Evolutionary conservation across 35 echinoderm and acorn worm genomes (phyloP), one percentile per base, ranked within the genome.

Genomic region (Patiria miniata): DNA sequence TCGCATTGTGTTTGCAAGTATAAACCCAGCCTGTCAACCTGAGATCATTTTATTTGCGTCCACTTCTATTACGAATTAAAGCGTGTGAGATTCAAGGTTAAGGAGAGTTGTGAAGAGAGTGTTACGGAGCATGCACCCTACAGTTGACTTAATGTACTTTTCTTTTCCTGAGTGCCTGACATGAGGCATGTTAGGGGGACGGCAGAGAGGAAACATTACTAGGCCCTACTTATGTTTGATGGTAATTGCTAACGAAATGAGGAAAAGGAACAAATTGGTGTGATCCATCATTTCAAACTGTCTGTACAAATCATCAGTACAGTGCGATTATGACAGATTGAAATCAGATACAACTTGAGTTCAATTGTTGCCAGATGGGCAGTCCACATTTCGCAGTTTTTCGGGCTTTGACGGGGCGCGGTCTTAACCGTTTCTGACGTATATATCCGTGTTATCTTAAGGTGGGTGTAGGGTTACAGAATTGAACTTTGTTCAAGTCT

Each of bases 381-480:
- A 6, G 42, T 47, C 26, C 65, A 73, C 65, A 73, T 73, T 26
- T 73, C 28, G 29, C 65, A 16, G 65, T 26, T 10, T 30, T 36
- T 32, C 7, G 2, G 2, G 21, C 21, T 14, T 26, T 32, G 65
- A 73, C 10, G 21, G 65, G 65, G 10, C 26, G 65, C 29, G 26
- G 65, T 73, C 26, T 4, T 73, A 34, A 73, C 26, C 14, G 65
- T 34, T 73, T 73, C 26, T 32, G 65, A 73, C 65, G 29, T 73
- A 32, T 73, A 73, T 73, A 22, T 14, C 65, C 34, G 26, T 73
- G 65, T 73, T 73, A 73, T 73, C 65, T 9, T 73, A 26, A 73
- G 57, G 57, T n/a, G n/a, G n/a, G n/a, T 47, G 42, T 47, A 47
- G 4, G 42, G 12, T 47, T 47, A 47, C 42, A 47, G 42, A n/a